These are phyloP conservation scores for Lasioglossum leucozonium DNA, from an alignment of 2,888 invertebrate species.

Conservation along the genomic window DNA sequence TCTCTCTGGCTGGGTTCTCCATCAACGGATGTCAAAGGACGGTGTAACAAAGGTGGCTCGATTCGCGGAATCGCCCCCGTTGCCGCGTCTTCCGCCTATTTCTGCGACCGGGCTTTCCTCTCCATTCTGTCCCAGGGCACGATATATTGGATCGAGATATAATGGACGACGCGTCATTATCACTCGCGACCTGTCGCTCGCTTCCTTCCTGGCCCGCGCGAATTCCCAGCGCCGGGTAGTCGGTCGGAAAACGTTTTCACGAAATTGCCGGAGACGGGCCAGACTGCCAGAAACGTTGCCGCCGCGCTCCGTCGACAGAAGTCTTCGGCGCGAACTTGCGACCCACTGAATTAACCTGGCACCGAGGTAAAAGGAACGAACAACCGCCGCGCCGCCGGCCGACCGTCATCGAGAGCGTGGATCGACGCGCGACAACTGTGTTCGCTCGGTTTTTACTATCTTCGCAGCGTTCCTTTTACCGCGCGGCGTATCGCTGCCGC, in stretches of 20 bases:
- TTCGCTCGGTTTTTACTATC: background rate
- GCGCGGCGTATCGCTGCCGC: background rate
- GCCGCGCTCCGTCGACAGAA: background rate
- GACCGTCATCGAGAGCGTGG: background rate
- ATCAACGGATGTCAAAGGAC: conserved; percentile 71
- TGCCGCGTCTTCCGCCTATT: conserved; percentile 24
- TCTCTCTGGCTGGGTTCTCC: conserved; percentile 7
- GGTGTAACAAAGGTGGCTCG: conserved; percentile 73
- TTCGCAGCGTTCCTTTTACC: background rate
- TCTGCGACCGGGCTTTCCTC: conserved; percentile 14
- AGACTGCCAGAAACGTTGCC: background rate
- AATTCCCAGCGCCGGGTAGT: background rate
- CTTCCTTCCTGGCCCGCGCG: conserved; percentile 51
- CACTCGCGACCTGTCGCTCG: conserved; percentile 52
- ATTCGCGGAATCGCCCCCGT: conserved; percentile 46
- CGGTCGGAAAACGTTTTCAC: background rate
- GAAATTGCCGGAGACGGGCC: background rate
- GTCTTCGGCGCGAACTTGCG: background rate
- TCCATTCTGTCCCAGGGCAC: conserved; percentile 32
- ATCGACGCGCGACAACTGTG: background rate
- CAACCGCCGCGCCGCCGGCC: background rate
- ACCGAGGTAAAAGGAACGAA: background rate
- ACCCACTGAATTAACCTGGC: background rate
- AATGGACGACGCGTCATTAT: conserved; percentile 68
- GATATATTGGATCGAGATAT: conserved; percentile 68